phyloP scores from a whole-genome alignment of 2,888 invertebrate species.

The Rhagonycha lutea region DNA sequence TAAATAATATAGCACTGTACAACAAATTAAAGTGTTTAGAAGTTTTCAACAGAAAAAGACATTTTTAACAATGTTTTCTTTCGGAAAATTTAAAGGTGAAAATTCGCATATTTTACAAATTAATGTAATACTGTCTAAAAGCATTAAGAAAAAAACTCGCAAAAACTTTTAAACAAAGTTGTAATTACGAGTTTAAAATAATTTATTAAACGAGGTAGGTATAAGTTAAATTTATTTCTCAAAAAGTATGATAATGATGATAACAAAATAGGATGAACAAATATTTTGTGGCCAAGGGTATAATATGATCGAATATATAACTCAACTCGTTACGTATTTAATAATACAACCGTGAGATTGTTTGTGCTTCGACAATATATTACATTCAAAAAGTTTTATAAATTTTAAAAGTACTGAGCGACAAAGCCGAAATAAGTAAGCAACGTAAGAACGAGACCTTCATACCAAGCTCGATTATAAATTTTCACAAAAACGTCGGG shows the following conservation, averaged over 20 bases:
- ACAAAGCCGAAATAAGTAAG: slow-evolving; percentile 29
- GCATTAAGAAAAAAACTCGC: not conserved
- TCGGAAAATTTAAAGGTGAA: not conserved
- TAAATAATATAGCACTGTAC: not conserved
- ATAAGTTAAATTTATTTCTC: not conserved
- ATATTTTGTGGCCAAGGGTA: not conserved
- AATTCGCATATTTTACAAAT: not conserved
- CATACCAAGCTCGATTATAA: slow-evolving; percentile 34
- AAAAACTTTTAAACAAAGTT: not conserved
- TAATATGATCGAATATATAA: not conserved
- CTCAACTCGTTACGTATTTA: not conserved
- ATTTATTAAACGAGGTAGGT: not conserved
- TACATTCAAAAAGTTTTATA: slow-evolving; percentile 26
- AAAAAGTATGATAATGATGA: not conserved
- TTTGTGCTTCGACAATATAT: slow-evolving; percentile 6
- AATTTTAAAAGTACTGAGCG: slow-evolving; percentile 32
- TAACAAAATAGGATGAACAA: not conserved
- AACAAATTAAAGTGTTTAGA: not conserved
- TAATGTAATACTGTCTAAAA: not conserved
- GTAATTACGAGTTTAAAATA: not conserved
- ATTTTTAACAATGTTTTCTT: not conserved
- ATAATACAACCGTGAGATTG: not conserved
- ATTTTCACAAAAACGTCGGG: slow-evolving; percentile 40
- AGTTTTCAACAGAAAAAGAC: not conserved
- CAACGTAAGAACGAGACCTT: slow-evolving; percentile 29